Conservation (phyloP, 2,113 vertebrate species). For the Guaruba guarouba region DNA sequence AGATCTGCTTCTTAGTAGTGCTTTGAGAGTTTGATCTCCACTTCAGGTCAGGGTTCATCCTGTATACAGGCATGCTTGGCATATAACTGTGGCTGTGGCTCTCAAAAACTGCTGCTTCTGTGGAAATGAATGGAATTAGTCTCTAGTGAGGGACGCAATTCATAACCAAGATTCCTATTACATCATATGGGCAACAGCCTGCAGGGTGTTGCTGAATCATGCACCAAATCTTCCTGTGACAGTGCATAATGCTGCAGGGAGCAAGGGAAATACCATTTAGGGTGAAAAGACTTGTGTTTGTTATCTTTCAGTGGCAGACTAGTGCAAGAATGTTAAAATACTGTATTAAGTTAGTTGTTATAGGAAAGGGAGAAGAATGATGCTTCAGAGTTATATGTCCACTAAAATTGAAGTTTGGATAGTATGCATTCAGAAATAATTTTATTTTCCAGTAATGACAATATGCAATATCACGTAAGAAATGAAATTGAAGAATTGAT, state of each 20-base stretch:
- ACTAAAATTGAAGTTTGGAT: conserved; percentile 69
- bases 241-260: neutral
- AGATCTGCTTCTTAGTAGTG: neutral
- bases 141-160: neutral
- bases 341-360: neutral
- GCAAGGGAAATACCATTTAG: neutral
- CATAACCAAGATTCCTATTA: neutral
- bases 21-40: neutral
- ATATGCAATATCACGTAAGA: conserved; percentile 70
- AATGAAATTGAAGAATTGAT: conserved; percentile 80
- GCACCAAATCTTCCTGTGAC: neutral
- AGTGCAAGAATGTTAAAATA: conserved; percentile 23
- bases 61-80: too few species aligned
- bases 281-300: neutral
- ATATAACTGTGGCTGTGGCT: neutral
- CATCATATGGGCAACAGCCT: neutral
- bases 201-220: neutral
- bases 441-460: conserved; percentile 71
- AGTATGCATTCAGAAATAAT: conserved; percentile 73
- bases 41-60: neutral
- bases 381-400: conserved; percentile 43
- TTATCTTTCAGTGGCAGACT: neutral
- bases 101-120: neutral
- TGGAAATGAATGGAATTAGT: neutral
- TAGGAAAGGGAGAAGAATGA: conserved; percentile 28